Base-by-base conservation (phyloP, 2,113 vertebrate species). In the Pongo abelii region DNA sequence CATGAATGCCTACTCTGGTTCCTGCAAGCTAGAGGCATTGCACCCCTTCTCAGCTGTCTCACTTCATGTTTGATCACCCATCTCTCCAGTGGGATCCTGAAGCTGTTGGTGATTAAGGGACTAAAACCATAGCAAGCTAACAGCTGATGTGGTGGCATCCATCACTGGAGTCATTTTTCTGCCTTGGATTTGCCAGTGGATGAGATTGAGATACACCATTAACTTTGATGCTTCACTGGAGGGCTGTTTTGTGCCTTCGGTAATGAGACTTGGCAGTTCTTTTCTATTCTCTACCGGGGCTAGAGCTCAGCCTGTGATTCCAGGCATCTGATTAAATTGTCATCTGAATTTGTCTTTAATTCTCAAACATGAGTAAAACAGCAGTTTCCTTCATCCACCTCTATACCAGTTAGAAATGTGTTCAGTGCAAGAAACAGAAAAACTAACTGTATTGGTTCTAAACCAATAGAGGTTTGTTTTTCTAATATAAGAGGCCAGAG, bases 321-420 rank as follows among this genome's bases (percentile, higher is more conserved):
- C 92, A 96, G 86, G 67, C 89, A 93, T 90, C 94, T 95, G 96
- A 94, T 96, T 97, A 97, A 94, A 97, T 69, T 93, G 94, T 96
- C 52, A 91, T 96, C 59, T 48, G 96, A 89, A 97, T 98, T 93
- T 97, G 85, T 95, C 97, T 98, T 94, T 97, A 94, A 94, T 97
- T 94, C 96, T 94, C 88, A 81, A 93, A 95, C 89, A 96, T n/a
- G 91, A 96, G 86, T 83, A 77, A 93, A 95, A 88, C 72, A 81
- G 27, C 72, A 67, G 46, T 97, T 88, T 91, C 89, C 94, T 91
- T 97, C 57, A 92, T 74, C 84, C 6, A 83, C 89, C 18, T 95
- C 50, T 74, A 79, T 46, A 72, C 40, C 30, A 35, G 46, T 91
- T 48, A 89, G 95, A 93, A 91, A 93, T 87, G 55, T 81, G 72